Conservation (phyloP, 2,797 vertebrate species). For the Lerista edwardsae region DNA sequence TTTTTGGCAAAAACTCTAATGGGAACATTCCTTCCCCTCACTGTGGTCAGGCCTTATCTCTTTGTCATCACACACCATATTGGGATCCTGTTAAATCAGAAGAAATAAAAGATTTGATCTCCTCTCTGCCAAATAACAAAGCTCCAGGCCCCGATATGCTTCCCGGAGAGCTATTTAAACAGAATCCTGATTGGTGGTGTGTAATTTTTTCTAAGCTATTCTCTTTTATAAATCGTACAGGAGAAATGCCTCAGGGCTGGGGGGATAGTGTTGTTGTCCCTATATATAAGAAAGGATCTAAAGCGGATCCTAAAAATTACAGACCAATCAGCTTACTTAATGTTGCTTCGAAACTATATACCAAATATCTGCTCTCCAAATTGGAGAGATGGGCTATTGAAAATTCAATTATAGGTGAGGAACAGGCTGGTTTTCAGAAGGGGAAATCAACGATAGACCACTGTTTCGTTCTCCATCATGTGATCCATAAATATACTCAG, state of each 20-base stretch:
- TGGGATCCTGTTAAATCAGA: not conserved
- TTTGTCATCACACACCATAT: too few relatives aligned
- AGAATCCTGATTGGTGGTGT: too few relatives aligned
- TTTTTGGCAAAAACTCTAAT: not conserved
- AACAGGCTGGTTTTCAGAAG: too few relatives aligned
- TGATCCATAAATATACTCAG: not conserved
- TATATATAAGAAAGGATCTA: not conserved
- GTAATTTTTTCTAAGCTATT: too few relatives aligned
- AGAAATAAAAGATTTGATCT: not conserved
- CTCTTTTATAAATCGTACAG: too few relatives aligned
- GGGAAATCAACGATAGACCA: too few relatives aligned
- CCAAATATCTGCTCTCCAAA: not conserved
- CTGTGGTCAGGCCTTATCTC: too few relatives aligned
- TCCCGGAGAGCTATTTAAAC: not conserved
- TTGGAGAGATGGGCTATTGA: too few relatives aligned
- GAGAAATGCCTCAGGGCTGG: too few relatives aligned
- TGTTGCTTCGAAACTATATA: not conserved
- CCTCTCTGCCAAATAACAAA: not conserved
- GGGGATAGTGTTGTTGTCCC: too few relatives aligned
- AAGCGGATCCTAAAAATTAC: not conserved
- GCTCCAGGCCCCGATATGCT: not conserved
- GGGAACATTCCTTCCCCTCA: too few relatives aligned
- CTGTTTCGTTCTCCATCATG: not conserved
- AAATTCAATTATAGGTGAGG: too few relatives aligned
- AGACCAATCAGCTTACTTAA: not conserved